Evolutionary conservation across 2,113 vertebrate genomes (phyloP).

Genomic region (Microtus montanus): DNA sequence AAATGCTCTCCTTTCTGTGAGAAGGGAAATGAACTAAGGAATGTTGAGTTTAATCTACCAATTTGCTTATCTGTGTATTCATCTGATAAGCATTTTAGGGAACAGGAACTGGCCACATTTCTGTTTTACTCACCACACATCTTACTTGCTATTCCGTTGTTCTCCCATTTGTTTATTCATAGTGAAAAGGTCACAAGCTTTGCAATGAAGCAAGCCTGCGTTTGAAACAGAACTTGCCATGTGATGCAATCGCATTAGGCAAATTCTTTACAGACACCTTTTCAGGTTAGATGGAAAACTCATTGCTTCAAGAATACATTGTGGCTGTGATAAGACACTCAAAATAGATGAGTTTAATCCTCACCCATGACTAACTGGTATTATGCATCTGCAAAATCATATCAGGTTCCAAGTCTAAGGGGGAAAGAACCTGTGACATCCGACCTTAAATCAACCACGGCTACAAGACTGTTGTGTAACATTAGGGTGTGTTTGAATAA

Average conservation of each 20-base stretch:
- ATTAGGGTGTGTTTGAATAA: background rate
- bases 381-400: background rate
- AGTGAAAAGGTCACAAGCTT: slow-evolving; percentile 7
- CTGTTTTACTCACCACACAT: background rate
- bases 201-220: background rate
- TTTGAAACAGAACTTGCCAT: slow-evolving; percentile 13
- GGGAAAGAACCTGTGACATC: background rate
- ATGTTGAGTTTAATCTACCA: background rate
- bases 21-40: slow-evolving; percentile 39
- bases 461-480: background rate
- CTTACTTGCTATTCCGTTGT: slow-evolving; percentile 32
- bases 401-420: background rate
- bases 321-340: background rate
- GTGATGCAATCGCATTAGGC: background rate
- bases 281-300: slow-evolving; percentile 10
- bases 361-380: background rate
- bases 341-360: background rate
- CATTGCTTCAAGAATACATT: background rate
- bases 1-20: slow-evolving; percentile 1
- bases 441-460: background rate
- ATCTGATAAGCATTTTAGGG: slow-evolving; percentile 40
- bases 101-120: background rate
- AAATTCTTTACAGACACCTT: slow-evolving; percentile 53
- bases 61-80: slow-evolving; percentile 36
- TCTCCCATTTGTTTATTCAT: slow-evolving; percentile 9